Evolutionary conservation across 2,888 invertebrate species (phyloP).

Genomic region (Mimumesa dahlbomi): DNA sequence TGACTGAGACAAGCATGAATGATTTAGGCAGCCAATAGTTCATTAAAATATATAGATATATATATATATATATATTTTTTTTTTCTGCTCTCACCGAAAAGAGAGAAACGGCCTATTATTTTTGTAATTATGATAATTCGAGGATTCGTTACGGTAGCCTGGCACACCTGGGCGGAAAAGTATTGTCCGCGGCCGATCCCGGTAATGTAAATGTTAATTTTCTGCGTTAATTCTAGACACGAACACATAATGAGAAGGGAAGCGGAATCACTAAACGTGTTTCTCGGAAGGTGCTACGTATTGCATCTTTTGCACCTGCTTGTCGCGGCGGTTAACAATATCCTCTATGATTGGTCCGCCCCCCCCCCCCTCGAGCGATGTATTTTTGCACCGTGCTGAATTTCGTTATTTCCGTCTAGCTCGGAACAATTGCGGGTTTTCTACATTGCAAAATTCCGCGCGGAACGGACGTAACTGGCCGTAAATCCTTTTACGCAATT

Average conservation of each 20-base stretch:
- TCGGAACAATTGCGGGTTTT: too few relatives aligned
- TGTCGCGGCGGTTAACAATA: constrained; percentile 21
- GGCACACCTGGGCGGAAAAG: constrained; percentile 12
- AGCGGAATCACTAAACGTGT: constrained; percentile 28
- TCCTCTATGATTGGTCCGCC: not conserved
- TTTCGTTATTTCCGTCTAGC: constrained; percentile 31
- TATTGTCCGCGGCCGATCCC: not conserved
- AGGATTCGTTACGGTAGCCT: constrained; percentile 4
- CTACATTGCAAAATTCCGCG: too few relatives aligned
- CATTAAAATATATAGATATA: constrained; percentile 16
- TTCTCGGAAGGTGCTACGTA: constrained; percentile 38
- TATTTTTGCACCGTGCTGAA: not conserved
- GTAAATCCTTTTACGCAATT: too few relatives aligned
- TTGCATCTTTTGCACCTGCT: constrained; percentile 51
- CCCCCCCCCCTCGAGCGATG: too few relatives aligned
- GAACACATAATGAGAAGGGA: constrained; percentile 4
- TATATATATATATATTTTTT: not conserved
- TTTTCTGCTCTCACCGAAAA: not conserved
- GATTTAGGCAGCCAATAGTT: constrained; percentile 24
- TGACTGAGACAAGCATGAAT: constrained; percentile 20
- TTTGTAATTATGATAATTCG: constrained; percentile 38
- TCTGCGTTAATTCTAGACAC: constrained; percentile 19
- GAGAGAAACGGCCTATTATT: not conserved
- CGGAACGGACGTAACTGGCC: too few relatives aligned
- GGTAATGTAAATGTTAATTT: constrained; percentile 37